Percentiles rank a stretch among this genome's conserved stretches.
These are phyloP conservation scores for Catharus minimus DNA, from an alignment of 2,113 vertebrate species.

Conservation along the genomic window DNA sequence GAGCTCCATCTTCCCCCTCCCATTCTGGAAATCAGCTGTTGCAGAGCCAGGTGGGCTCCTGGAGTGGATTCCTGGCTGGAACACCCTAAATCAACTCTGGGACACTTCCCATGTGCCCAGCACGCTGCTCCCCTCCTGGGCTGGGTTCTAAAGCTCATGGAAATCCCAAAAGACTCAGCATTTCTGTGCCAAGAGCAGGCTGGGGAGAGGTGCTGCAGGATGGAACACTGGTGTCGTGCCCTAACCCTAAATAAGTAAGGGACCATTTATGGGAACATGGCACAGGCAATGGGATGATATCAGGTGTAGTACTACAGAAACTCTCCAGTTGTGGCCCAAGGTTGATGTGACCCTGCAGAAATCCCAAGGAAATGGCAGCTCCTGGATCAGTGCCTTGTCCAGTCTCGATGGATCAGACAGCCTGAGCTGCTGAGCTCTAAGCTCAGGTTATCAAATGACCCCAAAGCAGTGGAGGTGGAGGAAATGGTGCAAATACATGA, in stretches of 20 bases:
- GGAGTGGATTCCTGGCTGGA: background rate
- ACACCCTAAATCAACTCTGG: accelerated
- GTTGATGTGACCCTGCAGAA: background rate
- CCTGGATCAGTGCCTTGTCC: background rate
- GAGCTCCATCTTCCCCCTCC: background rate
- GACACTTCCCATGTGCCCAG: background rate
- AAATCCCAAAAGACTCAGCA: background rate
- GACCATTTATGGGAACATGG: background rate
- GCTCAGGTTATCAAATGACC: background rate
- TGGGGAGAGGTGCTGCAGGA: background rate
- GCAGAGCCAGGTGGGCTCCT: background rate
- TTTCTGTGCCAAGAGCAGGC: background rate
- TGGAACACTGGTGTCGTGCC: background rate
- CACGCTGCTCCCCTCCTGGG: background rate
- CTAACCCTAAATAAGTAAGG: background rate
- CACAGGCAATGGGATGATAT: background rate
- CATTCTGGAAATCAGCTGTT: background rate
- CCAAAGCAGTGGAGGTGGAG: background rate
- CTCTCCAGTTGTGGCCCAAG: background rate
- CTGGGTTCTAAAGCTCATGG: background rate
- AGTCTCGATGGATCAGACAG: background rate
- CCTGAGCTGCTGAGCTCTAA: background rate
- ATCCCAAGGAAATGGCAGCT: background rate
- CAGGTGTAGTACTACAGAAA: background rate
- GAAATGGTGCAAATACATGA: no score